A percentile compares a stretch with the other conserved stretches of the same genome.
phyloP scores from a whole-genome alignment of 2,113 vertebrate genomes.

The Rana temporaria region DNA sequence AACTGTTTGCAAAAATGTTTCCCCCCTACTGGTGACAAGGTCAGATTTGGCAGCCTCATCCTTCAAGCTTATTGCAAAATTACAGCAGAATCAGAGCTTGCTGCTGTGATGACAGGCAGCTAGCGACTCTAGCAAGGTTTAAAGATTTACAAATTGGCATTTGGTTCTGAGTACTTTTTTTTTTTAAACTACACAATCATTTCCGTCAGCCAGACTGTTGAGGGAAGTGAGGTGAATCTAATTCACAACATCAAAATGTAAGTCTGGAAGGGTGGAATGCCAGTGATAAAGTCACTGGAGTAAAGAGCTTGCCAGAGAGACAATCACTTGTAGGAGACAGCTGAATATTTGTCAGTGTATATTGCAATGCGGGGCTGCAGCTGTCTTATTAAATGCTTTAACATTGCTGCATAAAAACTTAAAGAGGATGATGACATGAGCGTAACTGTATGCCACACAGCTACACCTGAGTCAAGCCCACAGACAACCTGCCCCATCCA shows the following conservation, averaged over 20 bases:
- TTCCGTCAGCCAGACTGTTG: not conserved
- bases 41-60: conserved; percentile 39
- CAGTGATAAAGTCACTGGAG: too few species aligned
- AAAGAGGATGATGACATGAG: too few species aligned
- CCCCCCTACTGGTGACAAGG: conserved; percentile 33
- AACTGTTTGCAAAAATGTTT: conserved; percentile 38
- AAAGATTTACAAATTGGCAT: conserved; percentile 42
- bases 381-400: too few species aligned
- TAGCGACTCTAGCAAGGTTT: conserved; percentile 22
- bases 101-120: conserved; percentile 39
- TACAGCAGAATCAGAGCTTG: conserved; percentile 30
- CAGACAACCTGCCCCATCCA: too few species aligned
- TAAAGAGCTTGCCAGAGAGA: too few species aligned
- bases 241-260: not conserved
- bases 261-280: too few species aligned
- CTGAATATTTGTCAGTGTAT: too few species aligned
- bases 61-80: conserved; percentile 41
- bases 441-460: too few species aligned
- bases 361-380: too few species aligned
- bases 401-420: too few species aligned
- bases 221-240: not conserved
- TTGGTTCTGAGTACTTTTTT: not conserved
- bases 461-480: too few species aligned
- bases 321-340: too few species aligned
- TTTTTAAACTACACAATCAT: conserved; percentile 21